These are phyloP conservation scores for Chaetura pelagica DNA, from an alignment of 2,113 vertebrate genomes.

Conservation along the genomic window DNA sequence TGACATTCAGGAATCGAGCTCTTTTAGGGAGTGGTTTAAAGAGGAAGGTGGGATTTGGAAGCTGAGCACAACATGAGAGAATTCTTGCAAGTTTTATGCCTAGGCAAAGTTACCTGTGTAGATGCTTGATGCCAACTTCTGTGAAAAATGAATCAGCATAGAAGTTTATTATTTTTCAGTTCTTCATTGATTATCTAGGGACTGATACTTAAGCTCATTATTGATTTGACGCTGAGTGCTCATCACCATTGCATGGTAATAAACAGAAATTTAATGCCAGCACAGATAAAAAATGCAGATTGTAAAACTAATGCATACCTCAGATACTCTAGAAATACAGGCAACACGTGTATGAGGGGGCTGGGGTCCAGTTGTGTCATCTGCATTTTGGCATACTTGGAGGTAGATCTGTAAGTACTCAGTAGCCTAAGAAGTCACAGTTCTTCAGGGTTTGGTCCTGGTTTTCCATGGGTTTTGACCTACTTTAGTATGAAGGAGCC, in stretches of 20 bases:
- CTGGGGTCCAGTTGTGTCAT: background rate
- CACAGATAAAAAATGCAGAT: background rate
- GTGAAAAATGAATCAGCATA: background rate
- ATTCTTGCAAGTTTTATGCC: background rate
- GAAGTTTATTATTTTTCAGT: background rate
- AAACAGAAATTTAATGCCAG: background rate
- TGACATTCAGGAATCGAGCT: background rate
- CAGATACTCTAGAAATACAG: background rate
- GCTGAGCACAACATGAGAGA: background rate
- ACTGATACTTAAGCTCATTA: background rate
- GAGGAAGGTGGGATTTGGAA: background rate
- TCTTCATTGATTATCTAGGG: background rate
- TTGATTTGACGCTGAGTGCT: background rate
- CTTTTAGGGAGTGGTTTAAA: background rate
- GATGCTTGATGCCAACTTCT: background rate
- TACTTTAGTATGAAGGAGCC: background rate
- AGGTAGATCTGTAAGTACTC: background rate
- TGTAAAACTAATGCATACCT: background rate
- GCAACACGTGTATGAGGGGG: rapidly evolving
- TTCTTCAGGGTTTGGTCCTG: background rate
- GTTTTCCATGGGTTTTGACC: slow-evolving; percentile 20
- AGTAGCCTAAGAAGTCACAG: background rate
- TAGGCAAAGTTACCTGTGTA: background rate
- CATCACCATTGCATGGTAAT: background rate
- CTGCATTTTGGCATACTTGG: background rate